Conservation (phyloP, 2,888 invertebrate genomes). For the Galeopsomyia nigrocyanea region DNA sequence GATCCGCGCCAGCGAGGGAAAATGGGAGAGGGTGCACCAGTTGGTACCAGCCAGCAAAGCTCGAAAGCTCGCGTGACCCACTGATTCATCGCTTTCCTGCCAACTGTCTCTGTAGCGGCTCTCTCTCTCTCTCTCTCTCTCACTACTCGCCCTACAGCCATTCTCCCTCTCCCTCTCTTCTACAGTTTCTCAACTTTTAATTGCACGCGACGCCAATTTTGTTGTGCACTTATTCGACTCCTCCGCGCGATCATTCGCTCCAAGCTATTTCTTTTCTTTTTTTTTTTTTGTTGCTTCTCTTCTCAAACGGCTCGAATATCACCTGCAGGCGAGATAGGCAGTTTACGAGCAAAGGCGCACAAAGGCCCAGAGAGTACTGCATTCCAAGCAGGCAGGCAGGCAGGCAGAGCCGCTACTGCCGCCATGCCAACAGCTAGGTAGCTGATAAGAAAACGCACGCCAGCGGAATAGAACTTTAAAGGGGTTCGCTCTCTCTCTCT, state of each 20-base stretch:
- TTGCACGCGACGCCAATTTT: conserved; percentile 24
- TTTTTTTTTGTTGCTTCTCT: too few species aligned
- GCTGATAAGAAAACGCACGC: conserved; percentile 53
- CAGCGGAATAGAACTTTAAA: conserved; percentile 48
- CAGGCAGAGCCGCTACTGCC: too few species aligned
- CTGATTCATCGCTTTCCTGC: conserved; percentile 60
- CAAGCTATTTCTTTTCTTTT: too few species aligned
- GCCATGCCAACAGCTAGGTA: conserved; percentile 12
- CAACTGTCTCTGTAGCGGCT: conserved; percentile 43
- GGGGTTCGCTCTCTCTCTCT: conserved; percentile 7
- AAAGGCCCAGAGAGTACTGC: conserved; percentile 3
- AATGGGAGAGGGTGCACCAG: conserved; percentile 52
- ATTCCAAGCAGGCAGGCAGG: conserved; percentile 1
- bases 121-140: conserved; percentile 20
- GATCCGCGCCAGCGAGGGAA: conserved; percentile 12
- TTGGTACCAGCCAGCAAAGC: conserved; percentile 57
- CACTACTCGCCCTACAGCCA: neutral
- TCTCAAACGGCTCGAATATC: too few species aligned
- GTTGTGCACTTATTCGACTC: too few species aligned
- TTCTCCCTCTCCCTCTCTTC: conserved; percentile 15
- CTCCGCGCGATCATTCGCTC: neutral
- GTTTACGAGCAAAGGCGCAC: neutral
- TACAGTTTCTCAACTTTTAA: conserved; percentile 33
- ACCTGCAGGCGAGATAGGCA: neutral
- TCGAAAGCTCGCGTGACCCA: conserved; percentile 63